Evolutionary conservation across 92 coral and sea anemone genomes (phyloP).

Genomic region (Epizoanthus stellaris): DNA sequence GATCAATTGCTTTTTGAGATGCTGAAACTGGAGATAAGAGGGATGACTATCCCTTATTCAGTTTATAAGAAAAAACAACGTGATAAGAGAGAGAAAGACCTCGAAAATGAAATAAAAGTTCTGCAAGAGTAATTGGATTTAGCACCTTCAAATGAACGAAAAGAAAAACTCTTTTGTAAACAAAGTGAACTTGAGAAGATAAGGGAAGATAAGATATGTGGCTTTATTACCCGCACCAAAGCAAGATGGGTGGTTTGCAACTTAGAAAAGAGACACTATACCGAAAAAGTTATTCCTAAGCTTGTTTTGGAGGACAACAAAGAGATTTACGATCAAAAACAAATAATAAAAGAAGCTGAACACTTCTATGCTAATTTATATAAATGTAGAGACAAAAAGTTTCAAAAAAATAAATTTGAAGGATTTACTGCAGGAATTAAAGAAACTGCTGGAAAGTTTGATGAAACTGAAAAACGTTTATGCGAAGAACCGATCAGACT

Average conservation of each 20-base stretch:
- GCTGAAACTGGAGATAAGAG: conserved; percentile 35
- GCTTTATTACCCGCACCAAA: conserved; percentile 6
- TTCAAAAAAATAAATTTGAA: neutral
- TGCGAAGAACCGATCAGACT: conserved; percentile 46
- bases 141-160: conserved; percentile 5
- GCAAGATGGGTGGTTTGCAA: conserved; percentile 35
- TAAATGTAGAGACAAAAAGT: conserved; percentile 1
- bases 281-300: conserved; percentile 40
- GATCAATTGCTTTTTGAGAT: conserved; percentile 41
- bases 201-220: conserved; percentile 26
- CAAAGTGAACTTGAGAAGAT: conserved; percentile 32
- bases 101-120: neutral
- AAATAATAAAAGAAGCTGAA: conserved; percentile 23
- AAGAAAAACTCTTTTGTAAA: neutral
- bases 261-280: conserved; percentile 27
- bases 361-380: conserved; percentile 23
- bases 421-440: conserved; percentile 18
- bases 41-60: conserved; percentile 45
- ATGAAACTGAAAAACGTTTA: conserved; percentile 12
- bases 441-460: conserved; percentile 14
- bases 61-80: conserved; percentile 42
- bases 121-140: neutral
- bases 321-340: conserved; percentile 28
- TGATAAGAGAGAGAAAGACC: conserved; percentile 31
- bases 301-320: conserved; percentile 24